Conservation (phyloP, 2,113 vertebrate species). For the Hipposideros armiger region DNA sequence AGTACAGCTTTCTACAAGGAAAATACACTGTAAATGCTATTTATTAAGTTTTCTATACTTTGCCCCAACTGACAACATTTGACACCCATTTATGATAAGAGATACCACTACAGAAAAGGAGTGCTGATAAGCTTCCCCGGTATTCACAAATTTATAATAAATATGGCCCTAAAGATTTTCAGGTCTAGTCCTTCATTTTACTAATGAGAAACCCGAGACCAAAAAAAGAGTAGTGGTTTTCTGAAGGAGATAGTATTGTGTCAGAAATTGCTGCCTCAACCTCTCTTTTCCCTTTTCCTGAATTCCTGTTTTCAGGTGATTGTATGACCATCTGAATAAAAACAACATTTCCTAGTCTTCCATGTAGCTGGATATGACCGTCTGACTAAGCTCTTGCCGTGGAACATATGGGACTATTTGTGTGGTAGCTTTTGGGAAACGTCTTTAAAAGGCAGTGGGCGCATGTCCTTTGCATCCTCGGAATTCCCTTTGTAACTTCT, state of each 20-base stretch:
- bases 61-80: neutral
- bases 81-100: neutral
- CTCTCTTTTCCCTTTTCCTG: neutral
- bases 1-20: neutral
- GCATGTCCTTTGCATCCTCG: neutral
- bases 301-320: neutral
- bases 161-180: neutral
- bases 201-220: neutral
- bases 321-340: neutral
- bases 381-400: neutral
- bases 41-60: constrained; percentile 28
- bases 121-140: neutral
- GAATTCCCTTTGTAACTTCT: neutral
- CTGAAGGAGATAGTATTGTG: neutral
- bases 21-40: neutral
- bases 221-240: neutral
- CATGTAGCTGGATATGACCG: neutral
- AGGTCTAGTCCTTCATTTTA: neutral
- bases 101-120: neutral
- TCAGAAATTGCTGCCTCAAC: neutral
- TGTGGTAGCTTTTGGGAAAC: neutral
- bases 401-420: neutral
- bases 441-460: neutral
- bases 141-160: neutral
- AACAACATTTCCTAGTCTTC: neutral